Percentiles rank a stretch among this genome's conserved stretches.
Conservation (phyloP, 2,797 vertebrate genomes). For the Morus bassanus region DNA sequence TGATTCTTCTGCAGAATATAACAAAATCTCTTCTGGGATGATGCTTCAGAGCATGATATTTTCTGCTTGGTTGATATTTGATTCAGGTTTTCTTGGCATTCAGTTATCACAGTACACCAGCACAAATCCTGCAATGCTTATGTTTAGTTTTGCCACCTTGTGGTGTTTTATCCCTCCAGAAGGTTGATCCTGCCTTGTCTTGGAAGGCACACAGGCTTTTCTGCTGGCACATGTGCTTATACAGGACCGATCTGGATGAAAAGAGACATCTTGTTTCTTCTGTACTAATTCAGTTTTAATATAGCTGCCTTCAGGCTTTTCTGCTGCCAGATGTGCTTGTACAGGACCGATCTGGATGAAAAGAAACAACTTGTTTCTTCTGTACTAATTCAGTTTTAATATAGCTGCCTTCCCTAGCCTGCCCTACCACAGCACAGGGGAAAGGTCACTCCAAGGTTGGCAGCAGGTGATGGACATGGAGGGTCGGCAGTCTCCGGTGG, state of each 20-base stretch:
- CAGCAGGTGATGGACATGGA: background rate
- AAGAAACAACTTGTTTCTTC: background rate
- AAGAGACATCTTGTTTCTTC: background rate
- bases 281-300: background rate
- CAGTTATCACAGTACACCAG: background rate
- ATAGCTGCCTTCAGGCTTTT: background rate
- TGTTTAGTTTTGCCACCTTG: background rate
- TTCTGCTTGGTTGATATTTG: background rate
- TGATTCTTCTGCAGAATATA: background rate
- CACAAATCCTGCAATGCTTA: background rate
- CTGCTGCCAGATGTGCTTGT: background rate
- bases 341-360: fast-evolving
- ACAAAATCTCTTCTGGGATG: background rate
- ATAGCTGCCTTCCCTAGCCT: background rate
- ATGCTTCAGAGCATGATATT: background rate
- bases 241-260: fast-evolving
- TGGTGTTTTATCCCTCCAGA: background rate
- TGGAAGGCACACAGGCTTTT: background rate
- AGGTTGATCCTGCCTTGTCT: background rate
- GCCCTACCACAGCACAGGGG: background rate
- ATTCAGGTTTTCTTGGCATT: background rate
- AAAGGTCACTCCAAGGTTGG: background rate
- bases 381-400: background rate
- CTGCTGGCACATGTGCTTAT: background rate
- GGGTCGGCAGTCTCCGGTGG: fast-evolving